Evolutionary conservation across 2,888 invertebrate species (phyloP).

Genomic region (Phorcus lineatus): DNA sequence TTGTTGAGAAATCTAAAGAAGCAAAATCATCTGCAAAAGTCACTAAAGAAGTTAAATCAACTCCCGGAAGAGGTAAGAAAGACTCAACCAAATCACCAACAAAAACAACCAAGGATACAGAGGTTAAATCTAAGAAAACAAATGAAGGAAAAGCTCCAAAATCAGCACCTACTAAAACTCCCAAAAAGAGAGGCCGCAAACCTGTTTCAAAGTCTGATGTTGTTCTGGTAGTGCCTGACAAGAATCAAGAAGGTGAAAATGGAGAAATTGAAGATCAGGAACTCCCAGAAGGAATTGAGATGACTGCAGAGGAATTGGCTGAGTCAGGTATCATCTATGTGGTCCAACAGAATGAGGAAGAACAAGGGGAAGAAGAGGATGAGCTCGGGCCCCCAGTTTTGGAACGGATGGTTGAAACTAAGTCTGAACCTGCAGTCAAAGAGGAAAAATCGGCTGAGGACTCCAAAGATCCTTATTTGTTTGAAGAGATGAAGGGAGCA

Average conservation of each 20-base stretch:
- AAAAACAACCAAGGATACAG: background rate
- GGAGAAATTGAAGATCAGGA: background rate
- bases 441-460: background rate
- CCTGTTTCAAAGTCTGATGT: constrained; percentile 12
- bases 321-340: background rate
- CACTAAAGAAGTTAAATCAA: background rate
- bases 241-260: background rate
- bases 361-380: background rate
- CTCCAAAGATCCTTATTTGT: constrained; percentile 10
- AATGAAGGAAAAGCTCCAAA: background rate
- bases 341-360: background rate
- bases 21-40: background rate
- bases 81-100: too few relatives aligned
- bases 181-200: constrained; percentile 10
- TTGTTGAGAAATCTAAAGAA: background rate
- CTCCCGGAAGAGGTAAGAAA: background rate
- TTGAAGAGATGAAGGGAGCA: constrained; percentile 9
- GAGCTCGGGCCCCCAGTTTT: background rate
- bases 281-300: background rate
- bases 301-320: background rate
- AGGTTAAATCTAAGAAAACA: background rate
- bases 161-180: background rate
- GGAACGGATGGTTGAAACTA: background rate
- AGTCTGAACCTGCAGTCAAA: background rate
- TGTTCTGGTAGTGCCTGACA: background rate